Evolutionary conservation across 1,140 invertebrate genomes (phyloP).

Genomic region (Drosophila micromelanica): DNA sequence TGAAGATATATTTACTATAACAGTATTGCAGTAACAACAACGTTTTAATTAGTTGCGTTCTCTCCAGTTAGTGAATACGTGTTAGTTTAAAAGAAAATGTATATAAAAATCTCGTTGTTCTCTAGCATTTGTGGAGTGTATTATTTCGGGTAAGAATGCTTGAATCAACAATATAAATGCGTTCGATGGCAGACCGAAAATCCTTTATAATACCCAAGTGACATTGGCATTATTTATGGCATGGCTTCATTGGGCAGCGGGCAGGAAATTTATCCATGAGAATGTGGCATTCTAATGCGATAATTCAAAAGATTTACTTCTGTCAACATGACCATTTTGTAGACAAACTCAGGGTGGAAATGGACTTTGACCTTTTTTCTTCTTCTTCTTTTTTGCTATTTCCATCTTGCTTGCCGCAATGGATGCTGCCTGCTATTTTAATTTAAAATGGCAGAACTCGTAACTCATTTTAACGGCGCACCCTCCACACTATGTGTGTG

Average conservation of each 20-base stretch:
- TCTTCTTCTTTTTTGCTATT: constrained; percentile 27
- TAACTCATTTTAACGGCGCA: constrained; percentile 84
- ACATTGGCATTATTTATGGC: constrained; percentile 76
- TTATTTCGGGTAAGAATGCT: constrained; percentile 32
- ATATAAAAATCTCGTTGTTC: not conserved
- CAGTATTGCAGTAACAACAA: constrained; percentile 64
- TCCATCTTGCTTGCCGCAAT: constrained; percentile 62
- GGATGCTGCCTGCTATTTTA: constrained; percentile 74
- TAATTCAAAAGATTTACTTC: constrained; percentile 84
- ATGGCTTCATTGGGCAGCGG: constrained; percentile 76
- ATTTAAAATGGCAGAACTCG: constrained; percentile 84
- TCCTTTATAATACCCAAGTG: constrained; percentile 75
- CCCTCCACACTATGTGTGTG: constrained; percentile 55
- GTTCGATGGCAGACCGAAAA: constrained; percentile 57
- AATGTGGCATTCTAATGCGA: constrained; percentile 80
- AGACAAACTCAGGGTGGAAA: constrained; percentile 70
- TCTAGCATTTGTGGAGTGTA: not conserved
- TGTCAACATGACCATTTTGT: constrained; percentile 84
- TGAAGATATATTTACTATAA: constrained; percentile 74
- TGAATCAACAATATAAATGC: constrained; percentile 58
- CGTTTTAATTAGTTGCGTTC: not conserved
- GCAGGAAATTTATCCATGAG: constrained; percentile 61
- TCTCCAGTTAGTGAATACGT: not conserved
- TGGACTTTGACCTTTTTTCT: constrained; percentile 76
- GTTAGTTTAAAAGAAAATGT: not conserved